Evolutionary conservation across 2,113 vertebrate species (phyloP), one percentile per base, ranked within the genome.

Genomic region (Motacilla tschutschensis): DNA sequence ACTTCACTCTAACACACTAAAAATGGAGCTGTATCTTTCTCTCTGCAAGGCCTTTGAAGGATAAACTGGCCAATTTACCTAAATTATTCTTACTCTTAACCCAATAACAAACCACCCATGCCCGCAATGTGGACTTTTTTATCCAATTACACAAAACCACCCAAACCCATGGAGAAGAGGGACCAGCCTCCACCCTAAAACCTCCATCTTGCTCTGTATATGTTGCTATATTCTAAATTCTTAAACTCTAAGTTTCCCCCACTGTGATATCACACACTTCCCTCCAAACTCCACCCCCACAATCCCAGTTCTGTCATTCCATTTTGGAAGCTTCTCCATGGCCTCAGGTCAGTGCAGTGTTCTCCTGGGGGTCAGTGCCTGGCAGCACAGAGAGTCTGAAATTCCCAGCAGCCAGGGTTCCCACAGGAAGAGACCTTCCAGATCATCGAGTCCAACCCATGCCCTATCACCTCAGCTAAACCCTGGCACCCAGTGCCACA

Each of bases 201-300:
- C 31, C 53, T 54, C 8, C 31, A 21, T 3, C 31, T 54, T 54
- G 31, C 20, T 22, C 4, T 22, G 2, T 10, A 33, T 14, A 1
- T 1, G 33, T 54, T 14, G 1, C 8, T 22, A 0, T 21, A 33
- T 54, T 22, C 53, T 33, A 33, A 54, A 21, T 31, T 29, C 53
- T 54, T 54, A 33, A 33, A 54, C 53, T 22, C 19, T 22, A 13
- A 53, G 29, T n/a, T 53, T 53, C 51, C 51, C 51, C 13, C 51
- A 29, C 51, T n/a, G 51, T 20, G 51, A 9, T 9, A 4, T 53
- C 31, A 21, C 53, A 33, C 8, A 33, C 8, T 54, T 54, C 53
- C 33, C 33, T 33, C 31, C 53, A 22, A 33, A 54, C 53, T 10
- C 13, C 53, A 33, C 53, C 21, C 53, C 53, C 53, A 54, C 31